Conservation (phyloP, 2,888 invertebrate genomes). For the Dione juno region DNA sequence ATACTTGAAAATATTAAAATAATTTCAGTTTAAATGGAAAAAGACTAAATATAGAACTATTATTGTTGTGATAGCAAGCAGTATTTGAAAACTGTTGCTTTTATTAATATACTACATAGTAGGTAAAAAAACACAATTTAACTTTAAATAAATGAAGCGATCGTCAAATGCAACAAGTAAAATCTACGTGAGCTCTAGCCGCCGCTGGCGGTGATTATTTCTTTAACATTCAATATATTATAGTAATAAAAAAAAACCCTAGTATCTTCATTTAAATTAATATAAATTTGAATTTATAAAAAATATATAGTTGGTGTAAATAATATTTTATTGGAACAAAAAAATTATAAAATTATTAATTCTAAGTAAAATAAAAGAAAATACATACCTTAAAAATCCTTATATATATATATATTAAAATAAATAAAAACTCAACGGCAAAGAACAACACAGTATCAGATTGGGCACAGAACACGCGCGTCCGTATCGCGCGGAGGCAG, state of each 20-base stretch:
- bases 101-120: neutral
- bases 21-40: too few species aligned
- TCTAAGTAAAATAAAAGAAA: conserved; percentile 8
- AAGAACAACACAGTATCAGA: conserved; percentile 41
- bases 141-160: conserved; percentile 40
- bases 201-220: conserved; percentile 42
- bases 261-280: neutral
- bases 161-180: conserved; percentile 66
- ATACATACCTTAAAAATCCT: conserved; percentile 37
- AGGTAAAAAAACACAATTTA: neutral
- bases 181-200: conserved; percentile 47
- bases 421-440: conserved; percentile 29
- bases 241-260: neutral
- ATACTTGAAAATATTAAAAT: neutral
- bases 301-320: neutral
- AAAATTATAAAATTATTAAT: neutral
- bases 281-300: neutral
- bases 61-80: neutral
- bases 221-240: conserved; percentile 26
- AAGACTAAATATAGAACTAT: too few species aligned
- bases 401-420: conserved; percentile 13
- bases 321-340: neutral
- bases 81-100: neutral
- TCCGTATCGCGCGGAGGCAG: conserved; percentile 60
- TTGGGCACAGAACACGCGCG: conserved; percentile 54